Evolutionary conservation across 2,888 invertebrate species (phyloP).

Genomic region (Tanypteryx hageni): DNA sequence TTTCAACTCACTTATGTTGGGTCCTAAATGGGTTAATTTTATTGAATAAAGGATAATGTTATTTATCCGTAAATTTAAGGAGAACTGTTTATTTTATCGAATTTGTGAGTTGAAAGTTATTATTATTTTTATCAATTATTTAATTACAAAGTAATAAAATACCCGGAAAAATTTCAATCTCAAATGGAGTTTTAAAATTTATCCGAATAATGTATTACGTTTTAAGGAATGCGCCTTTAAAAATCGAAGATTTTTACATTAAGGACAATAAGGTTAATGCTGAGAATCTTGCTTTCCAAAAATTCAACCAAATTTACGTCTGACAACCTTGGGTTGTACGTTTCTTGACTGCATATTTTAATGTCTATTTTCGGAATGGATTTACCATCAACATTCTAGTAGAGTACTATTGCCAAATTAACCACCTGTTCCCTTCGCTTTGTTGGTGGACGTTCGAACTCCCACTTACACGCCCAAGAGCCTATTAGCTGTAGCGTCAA

Average conservation of each 20-base stretch:
- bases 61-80: no score
- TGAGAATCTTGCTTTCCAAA: background rate
- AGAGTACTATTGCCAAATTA: background rate
- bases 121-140: no score
- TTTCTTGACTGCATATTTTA: background rate
- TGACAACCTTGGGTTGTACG: background rate
- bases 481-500: background rate
- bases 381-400: constrained; percentile 6
- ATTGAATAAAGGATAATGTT: no score
- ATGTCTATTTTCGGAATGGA: background rate
- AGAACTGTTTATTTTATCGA: no score
- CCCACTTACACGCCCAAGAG: background rate
- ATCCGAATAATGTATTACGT: no score
- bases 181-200: no score
- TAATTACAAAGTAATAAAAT: no score
- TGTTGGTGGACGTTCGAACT: background rate
- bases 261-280: background rate
- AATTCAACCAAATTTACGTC: background rate
- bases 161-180: no score
- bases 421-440: constrained; percentile 24
- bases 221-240: background rate
- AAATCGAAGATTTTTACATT: background rate
- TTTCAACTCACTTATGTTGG: no score
- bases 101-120: no score
- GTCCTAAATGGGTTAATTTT: no score